Conservation (phyloP, 1,140 invertebrate genomes). For the Eriosoma lanigerum region DNA sequence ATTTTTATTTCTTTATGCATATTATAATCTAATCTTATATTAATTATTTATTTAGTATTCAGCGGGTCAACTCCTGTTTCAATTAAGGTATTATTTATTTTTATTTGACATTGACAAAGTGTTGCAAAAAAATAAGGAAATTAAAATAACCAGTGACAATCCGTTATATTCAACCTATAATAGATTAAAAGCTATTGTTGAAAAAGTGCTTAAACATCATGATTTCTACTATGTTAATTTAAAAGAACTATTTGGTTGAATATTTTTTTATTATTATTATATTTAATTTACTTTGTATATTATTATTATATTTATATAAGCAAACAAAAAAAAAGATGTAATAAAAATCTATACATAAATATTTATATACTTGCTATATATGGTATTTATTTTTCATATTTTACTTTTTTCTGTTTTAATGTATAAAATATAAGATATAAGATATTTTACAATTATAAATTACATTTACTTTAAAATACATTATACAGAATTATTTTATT, state of each 20-base stretch:
- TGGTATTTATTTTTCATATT: too few relatives aligned
- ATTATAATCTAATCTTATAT: not conserved
- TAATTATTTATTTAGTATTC: constrained; percentile 41
- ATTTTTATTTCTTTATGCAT: too few relatives aligned
- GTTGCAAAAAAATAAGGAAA: constrained; percentile 19
- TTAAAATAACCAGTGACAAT: constrained; percentile 11
- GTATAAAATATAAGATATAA: too few relatives aligned
- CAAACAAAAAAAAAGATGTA: not conserved
- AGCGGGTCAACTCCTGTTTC: not conserved
- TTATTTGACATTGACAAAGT: constrained; percentile 50
- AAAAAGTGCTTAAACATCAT: constrained; percentile 47
- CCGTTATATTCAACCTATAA: constrained; percentile 23
- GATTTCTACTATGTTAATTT: constrained; percentile 48
- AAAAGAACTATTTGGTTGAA: constrained; percentile 30
- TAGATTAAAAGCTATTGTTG: constrained; percentile 28
- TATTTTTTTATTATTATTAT: not conserved
- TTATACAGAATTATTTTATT: too few relatives aligned
- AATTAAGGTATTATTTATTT: constrained; percentile 49
- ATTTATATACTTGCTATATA: too few relatives aligned
- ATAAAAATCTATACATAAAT: too few relatives aligned
- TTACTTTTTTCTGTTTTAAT: too few relatives aligned
- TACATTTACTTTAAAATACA: too few relatives aligned
- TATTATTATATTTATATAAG: not conserved
- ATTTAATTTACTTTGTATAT: not conserved
- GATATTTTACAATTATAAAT: too few relatives aligned